Evolutionary conservation across 2,113 vertebrate genomes (phyloP), one percentile per base, ranked within the genome.

Genomic region (Notarius quadriscutis): DNA sequence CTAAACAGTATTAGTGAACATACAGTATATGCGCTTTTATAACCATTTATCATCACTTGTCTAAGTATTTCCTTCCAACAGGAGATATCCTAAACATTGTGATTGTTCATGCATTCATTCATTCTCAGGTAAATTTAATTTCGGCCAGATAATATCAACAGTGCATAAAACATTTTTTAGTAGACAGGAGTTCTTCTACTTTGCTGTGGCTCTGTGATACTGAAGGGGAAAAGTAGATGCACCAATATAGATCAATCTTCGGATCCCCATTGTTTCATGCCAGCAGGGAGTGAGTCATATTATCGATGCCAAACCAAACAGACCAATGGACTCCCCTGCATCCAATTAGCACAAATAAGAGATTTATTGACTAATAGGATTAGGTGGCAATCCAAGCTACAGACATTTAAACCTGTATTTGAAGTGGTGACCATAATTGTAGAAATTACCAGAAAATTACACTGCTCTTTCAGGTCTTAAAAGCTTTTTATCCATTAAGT

Each of bases 351-450:
- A 22, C 72, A 75, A 75, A 41, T 50, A 75, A 79, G 78, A 79
- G 30, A 86, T 88, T 87, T 87, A 81, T 77, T 88, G 69, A 63
- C 53, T 78, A 83, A 22, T 75, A 65, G 71, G 15, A 87, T 75
- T 87, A 81, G 50, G 27, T 58, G 27, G 60, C 86, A 72, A 87
- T 75, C 71, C 63, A 84, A 90, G 79, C 65, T 88, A 84, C 83
- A 72, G 60, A 65, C 84, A 83, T 87, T 90, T 87, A 88, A 88
- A 88, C 71, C 89, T 80, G 83, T 67, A 87, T 90, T 88, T 72
- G 7, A 90, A 77, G 69, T 83, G 87, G 65, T 60, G 75, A 67
- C 84, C 55, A 72, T 78, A 89, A 84, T 67, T 20, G 62, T 57
- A 15, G 55, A 87, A 75, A 62, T 63, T 20, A 62, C 2, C 74